Evolutionary conservation across 2,888 invertebrate species (phyloP).

Genomic region (Ichneumoninae sp.): DNA sequence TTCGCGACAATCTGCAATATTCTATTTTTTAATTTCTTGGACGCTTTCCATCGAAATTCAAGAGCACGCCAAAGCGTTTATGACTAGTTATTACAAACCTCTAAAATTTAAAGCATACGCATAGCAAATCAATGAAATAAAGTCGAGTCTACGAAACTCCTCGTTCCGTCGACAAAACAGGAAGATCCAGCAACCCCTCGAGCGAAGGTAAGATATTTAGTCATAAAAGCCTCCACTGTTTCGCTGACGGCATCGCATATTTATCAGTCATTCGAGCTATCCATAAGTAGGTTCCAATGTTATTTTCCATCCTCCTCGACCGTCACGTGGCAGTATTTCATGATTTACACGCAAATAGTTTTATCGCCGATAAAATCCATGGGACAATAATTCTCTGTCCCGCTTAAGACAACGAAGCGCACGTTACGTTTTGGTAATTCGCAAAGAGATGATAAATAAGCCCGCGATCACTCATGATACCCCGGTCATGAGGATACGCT

Average conservation of each 20-base stretch:
- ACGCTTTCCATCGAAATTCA: no score
- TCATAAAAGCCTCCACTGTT: neutral
- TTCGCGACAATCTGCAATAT: no score
- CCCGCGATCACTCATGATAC: conserved; percentile 60
- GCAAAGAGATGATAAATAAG: conserved; percentile 62
- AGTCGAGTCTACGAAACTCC: no score
- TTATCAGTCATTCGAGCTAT: neutral
- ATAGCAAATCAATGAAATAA: no score
- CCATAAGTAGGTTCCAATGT: neutral
- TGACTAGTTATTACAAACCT: no score
- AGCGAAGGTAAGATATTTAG: neutral
- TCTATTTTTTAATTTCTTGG: no score
- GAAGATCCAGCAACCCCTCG: neutral
- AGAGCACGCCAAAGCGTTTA: no score
- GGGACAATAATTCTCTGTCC: conserved; percentile 13
- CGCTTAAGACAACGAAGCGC: conserved; percentile 20
- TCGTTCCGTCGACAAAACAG: no score
- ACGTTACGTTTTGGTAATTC: conserved; percentile 51
- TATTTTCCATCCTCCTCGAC: neutral
- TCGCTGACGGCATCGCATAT: neutral
- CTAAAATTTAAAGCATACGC: no score
- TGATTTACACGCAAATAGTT: conserved; percentile 8
- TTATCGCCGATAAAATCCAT: conserved; percentile 33
- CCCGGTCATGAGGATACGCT: conserved; percentile 41
- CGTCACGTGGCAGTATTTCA: neutral